Evolutionary conservation across 1,140 invertebrate species (phyloP).

Genomic region (Brachionus angularis): DNA sequence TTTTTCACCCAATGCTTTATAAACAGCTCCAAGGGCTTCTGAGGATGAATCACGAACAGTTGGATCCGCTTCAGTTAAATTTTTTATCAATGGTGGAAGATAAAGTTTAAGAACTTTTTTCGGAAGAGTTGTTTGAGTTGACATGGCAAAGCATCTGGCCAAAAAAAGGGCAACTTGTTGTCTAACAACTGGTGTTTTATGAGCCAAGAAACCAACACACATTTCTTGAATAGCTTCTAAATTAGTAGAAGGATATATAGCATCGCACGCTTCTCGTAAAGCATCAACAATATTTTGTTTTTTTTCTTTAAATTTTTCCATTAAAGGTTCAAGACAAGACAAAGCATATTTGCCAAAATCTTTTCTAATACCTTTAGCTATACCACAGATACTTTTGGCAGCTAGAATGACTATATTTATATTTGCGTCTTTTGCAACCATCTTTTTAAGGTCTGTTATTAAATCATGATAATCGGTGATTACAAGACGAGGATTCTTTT

Average conservation of each 20-base stretch:
- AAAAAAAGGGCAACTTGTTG: constrained; percentile 85
- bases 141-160: constrained; percentile 73
- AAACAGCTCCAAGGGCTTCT: constrained; percentile 58
- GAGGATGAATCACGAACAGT: constrained; percentile 61
- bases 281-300: constrained; percentile 81
- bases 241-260: constrained; percentile 74
- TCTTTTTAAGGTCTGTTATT: constrained; percentile 78
- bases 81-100: constrained; percentile 69
- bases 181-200: constrained; percentile 92
- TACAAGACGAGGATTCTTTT: constrained; percentile 71
- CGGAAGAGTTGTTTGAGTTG: constrained; percentile 72
- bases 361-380: constrained; percentile 81
- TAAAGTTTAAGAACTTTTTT: constrained; percentile 88
- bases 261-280: constrained; percentile 85
- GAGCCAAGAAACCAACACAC: constrained; percentile 73
- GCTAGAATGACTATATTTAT: constrained; percentile 84
- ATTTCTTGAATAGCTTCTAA: constrained; percentile 84
- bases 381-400: constrained; percentile 72
- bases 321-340: constrained; percentile 69
- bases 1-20: constrained; percentile 84
- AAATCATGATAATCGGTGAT: constrained; percentile 86
- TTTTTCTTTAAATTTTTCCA: constrained; percentile 98
- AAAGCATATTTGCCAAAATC: constrained; percentile 77
- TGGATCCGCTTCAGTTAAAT: constrained; percentile 40
- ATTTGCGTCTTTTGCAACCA: constrained; percentile 84